phyloP scores from a whole-genome alignment of 2,113 vertebrate species.

The Hipposideros armiger region DNA sequence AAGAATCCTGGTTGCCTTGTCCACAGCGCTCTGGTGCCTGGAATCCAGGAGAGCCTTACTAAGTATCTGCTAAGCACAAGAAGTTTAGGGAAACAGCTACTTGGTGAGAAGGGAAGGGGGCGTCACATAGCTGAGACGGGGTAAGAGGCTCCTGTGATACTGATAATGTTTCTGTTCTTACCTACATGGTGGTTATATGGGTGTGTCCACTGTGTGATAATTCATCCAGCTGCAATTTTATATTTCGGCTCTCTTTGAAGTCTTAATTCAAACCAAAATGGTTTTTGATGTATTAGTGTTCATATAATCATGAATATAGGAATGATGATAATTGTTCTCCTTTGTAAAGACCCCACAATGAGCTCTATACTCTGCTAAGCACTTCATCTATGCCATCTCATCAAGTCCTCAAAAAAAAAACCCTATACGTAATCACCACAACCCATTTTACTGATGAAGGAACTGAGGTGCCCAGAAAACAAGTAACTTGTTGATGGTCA shows the following conservation, averaged over 20 bases:
- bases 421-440: background rate
- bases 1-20: background rate
- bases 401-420: background rate
- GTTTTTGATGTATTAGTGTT: background rate
- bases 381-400: background rate
- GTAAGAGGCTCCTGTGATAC: background rate
- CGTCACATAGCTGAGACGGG: fast-evolving
- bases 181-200: too few relatives aligned
- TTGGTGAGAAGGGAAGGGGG: background rate
- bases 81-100: background rate
- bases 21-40: too few relatives aligned
- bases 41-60: background rate
- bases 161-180: background rate
- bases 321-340: too few relatives aligned
- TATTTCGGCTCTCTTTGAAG: background rate
- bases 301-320: background rate
- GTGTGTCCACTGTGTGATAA: background rate
- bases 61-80: background rate
- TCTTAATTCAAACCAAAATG: background rate
- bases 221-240: background rate
- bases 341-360: background rate
- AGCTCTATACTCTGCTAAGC: background rate
- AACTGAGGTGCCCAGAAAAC: background rate
- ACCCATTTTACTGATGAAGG: background rate
- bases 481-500: background rate